A percentile compares a stretch with the other conserved stretches of the same genome.
These are phyloP conservation scores for Phrynocephalus forsythii DNA, from an alignment of 2,797 vertebrate species.

Conservation along the genomic window DNA sequence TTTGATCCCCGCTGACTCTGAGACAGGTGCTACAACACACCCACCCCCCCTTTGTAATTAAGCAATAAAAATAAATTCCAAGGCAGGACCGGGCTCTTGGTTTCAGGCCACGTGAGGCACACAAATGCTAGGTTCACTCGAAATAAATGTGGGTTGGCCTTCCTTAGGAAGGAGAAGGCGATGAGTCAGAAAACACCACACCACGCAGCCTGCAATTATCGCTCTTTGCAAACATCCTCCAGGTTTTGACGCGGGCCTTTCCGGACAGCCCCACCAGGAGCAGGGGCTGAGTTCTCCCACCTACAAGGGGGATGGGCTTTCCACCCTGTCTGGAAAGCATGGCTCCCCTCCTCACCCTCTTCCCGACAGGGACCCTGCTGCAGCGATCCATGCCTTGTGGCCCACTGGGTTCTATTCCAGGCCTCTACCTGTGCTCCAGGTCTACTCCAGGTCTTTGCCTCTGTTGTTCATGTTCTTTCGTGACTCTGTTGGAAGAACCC, in stretches of 20 bases:
- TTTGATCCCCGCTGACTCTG: fast-evolving
- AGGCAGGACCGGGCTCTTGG: not conserved
- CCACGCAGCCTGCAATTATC: slow-evolving; percentile 38
- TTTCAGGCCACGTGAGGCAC: slow-evolving; percentile 16
- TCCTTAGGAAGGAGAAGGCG: slow-evolving; percentile 27
- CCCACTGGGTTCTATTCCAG: too few species aligned
- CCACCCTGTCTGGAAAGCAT: not conserved
- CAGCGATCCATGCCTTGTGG: too few species aligned
- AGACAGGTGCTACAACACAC: slow-evolving; percentile 14
- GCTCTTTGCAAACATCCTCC: slow-evolving; percentile 29
- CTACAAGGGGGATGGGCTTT: not conserved
- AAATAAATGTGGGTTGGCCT: slow-evolving; percentile 26
- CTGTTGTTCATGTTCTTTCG: too few species aligned
- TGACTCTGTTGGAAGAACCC: too few species aligned
- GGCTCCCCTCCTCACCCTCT: too few species aligned
- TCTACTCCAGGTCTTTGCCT: too few species aligned
- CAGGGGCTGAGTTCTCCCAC: not conserved
- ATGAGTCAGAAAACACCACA: slow-evolving; percentile 39
- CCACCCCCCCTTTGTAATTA: slow-evolving; percentile 3
- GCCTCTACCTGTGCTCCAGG: too few species aligned
- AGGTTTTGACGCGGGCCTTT: not conserved
- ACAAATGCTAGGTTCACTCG: not conserved
- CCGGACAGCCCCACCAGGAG: not conserved
- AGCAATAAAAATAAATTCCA: slow-evolving; percentile 31
- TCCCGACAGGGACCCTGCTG: too few species aligned